phyloP scores from a whole-genome alignment of 2,113 vertebrate species.

The Ancistrus triradiatus region DNA sequence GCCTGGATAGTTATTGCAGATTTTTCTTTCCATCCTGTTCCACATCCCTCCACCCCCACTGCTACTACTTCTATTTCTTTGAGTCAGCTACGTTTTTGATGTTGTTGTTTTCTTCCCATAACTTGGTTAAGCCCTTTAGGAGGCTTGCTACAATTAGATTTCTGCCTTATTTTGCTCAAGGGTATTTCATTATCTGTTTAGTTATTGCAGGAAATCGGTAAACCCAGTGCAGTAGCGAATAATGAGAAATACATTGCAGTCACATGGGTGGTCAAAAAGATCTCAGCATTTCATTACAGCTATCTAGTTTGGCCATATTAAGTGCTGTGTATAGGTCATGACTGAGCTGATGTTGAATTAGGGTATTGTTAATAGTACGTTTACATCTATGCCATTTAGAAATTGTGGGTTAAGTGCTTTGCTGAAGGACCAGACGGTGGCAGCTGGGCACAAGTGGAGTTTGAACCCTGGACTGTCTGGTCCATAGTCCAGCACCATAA shows the following conservation, averaged over 20 bases:
- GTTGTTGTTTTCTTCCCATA: conserved; percentile 12
- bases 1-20: conserved; percentile 43
- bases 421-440: too few species aligned
- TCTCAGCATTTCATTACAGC: too few species aligned
- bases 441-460: too few species aligned
- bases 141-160: conserved; percentile 53
- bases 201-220: conserved; percentile 49
- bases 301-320: background rate
- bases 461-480: too few species aligned
- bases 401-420: too few species aligned
- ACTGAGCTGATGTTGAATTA: too few species aligned
- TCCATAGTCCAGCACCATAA: too few species aligned
- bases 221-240: conserved; percentile 32
- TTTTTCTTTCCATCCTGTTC: conserved; percentile 9
- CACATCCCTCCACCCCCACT: too few species aligned
- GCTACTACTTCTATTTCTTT: too few species aligned
- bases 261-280: conserved; percentile 51
- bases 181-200: conserved; percentile 62
- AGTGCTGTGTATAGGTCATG: too few species aligned
- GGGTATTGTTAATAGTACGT: too few species aligned
- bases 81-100: conserved; percentile 25
- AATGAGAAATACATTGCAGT: conserved; percentile 43
- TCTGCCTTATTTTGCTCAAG: conserved; percentile 46
- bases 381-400: too few species aligned
- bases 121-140: conserved; percentile 49